These are phyloP conservation scores for Polia nebulosa DNA, from an alignment of 2,888 invertebrate genomes.

Conservation along the genomic window DNA sequence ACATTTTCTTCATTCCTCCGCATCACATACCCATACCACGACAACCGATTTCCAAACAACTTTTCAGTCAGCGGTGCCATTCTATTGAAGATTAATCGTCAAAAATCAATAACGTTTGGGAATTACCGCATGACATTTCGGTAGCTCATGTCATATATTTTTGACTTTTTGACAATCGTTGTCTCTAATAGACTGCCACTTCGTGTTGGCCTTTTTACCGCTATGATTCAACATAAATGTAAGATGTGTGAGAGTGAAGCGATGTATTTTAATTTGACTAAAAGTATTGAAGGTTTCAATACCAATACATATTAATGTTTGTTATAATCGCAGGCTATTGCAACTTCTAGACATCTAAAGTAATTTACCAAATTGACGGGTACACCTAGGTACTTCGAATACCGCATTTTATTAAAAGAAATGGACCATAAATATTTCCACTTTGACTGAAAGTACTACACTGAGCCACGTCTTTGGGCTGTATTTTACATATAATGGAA, in stretches of 20 bases:
- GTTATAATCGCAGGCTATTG: constrained; percentile 5
- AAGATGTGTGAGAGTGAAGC: background rate
- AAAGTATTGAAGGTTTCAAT: background rate
- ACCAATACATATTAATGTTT: constrained; percentile 1
- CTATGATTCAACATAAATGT: background rate
- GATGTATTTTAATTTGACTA: background rate
- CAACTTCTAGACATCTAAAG: constrained; percentile 40
- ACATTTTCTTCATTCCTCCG: too few relatives aligned
- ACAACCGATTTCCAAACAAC: too few relatives aligned
- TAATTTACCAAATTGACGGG: constrained; percentile 59
- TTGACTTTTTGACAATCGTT: background rate
- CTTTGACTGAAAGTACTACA: constrained; percentile 54
- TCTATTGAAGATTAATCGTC: too few relatives aligned
- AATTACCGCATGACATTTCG: background rate
- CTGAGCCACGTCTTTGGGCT: constrained; percentile 47
- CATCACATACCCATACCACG: too few relatives aligned
- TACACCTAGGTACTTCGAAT: constrained; percentile 37
- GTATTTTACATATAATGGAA: constrained; percentile 64
- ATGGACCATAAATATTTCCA: constrained; percentile 62
- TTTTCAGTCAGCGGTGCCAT: too few relatives aligned
- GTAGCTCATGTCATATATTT: background rate
- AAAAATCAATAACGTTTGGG: too few relatives aligned
- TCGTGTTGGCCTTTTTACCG: background rate
- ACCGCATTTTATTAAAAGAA: constrained; percentile 59
- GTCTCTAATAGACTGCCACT: background rate